Percentiles rank a stretch among this genome's conserved stretches.
Evolutionary conservation across 2,797 vertebrate genomes (phyloP).

Genomic region (Anguilla obscura): DNA sequence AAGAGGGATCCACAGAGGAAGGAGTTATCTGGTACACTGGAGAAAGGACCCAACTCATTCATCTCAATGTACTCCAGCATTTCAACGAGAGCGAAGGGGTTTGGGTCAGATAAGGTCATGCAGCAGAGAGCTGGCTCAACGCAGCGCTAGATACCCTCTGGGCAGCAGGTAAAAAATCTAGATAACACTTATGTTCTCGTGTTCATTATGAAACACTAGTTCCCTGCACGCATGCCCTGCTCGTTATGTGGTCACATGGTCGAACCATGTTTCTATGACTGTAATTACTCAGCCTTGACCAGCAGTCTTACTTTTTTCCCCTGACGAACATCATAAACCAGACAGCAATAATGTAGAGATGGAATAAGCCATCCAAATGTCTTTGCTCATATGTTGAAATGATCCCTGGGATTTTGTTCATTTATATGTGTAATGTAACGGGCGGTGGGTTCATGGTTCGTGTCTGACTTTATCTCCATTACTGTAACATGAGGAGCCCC

Average conservation of each 20-base stretch:
- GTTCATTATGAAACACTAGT: background rate
- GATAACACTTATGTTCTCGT: background rate
- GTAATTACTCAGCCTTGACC: background rate
- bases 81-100: background rate
- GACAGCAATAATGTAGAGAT: background rate
- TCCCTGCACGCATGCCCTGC: background rate
- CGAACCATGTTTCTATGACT: background rate
- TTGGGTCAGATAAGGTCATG: background rate
- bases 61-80: background rate
- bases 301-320: background rate
- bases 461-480: conserved; percentile 36
- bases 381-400: background rate
- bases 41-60: background rate
- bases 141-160: background rate
- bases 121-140: background rate
- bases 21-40: background rate
- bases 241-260: background rate
- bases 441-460: background rate
- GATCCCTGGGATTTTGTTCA: background rate
- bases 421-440: background rate
- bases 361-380: background rate
- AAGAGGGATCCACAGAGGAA: background rate
- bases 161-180: background rate
- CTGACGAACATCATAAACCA: background rate
- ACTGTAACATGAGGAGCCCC: conserved; percentile 32